Conservation (phyloP, 2,797 vertebrate species). For the Gambelia wislizenii region DNA sequence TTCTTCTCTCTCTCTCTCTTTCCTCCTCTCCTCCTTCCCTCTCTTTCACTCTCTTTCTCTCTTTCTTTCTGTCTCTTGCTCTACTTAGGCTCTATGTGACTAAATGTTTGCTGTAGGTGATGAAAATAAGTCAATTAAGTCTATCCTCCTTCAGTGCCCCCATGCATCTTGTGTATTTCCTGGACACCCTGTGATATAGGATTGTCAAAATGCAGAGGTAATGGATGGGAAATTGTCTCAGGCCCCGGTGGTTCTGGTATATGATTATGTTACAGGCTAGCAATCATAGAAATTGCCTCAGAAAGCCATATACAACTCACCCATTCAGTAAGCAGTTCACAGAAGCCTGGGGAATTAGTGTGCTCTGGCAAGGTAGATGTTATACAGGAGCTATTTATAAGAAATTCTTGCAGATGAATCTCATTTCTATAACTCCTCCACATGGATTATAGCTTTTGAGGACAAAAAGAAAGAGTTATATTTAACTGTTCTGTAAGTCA, state of each 20-base stretch:
- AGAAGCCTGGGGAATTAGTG: conserved; percentile 36
- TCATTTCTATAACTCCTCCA: conserved; percentile 49
- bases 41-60: not conserved
- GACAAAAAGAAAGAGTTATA: conserved; percentile 39
- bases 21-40: not conserved
- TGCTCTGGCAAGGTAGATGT: conserved; percentile 42
- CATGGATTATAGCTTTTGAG: conserved; percentile 55
- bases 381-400: conserved; percentile 56
- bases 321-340: conserved; percentile 35
- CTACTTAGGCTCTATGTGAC: conserved; percentile 34
- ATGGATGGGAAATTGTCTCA: conserved; percentile 62
- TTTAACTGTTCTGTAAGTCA: conserved; percentile 22
- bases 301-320: conserved; percentile 45
- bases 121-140: conserved; percentile 57
- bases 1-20: not conserved
- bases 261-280: conserved; percentile 50
- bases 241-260: conserved; percentile 32
- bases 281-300: conserved; percentile 63
- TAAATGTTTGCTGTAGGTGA: conserved; percentile 46
- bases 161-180: conserved; percentile 19
- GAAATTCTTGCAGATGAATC: conserved; percentile 57
- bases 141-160: conserved; percentile 26
- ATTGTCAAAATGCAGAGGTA: conserved; percentile 28
- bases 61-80: not conserved
- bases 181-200: conserved; percentile 27